phyloP scores from a whole-genome alignment of 2,797 vertebrate species.

The Merluccius polli region DNA sequence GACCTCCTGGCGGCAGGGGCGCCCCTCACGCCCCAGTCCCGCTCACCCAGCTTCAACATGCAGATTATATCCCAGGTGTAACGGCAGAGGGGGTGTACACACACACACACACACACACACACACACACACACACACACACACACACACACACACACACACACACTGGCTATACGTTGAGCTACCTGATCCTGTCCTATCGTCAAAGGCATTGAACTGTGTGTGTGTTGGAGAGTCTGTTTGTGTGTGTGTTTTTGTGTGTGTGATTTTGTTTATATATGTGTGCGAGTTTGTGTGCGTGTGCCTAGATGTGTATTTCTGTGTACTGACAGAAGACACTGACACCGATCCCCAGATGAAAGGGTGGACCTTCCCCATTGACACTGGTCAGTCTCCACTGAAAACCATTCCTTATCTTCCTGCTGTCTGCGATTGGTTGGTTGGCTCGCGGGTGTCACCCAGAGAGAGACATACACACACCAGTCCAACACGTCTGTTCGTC shows the following conservation, averaged over 20 bases:
- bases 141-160: too few species aligned
- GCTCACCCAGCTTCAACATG: slow-evolving; percentile 99
- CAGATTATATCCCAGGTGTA: slow-evolving; percentile 99
- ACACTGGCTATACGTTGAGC: neutral
- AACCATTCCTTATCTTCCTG: slow-evolving; percentile 22
- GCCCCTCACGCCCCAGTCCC: slow-evolving; percentile 92
- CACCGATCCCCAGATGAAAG: slow-evolving; percentile 14
- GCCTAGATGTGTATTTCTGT: neutral
- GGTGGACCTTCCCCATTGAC: slow-evolving; percentile 27
- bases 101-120: too few species aligned
- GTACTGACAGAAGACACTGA: slow-evolving; percentile 3
- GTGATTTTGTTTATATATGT: neutral
- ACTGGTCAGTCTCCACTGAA: slow-evolving; percentile 35
- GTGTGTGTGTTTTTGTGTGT: slow-evolving; percentile 15
- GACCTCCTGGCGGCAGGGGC: slow-evolving; percentile 85
- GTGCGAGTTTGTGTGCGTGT: slow-evolving; percentile 19
- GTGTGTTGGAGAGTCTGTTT: neutral
- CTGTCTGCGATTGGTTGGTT: slow-evolving; percentile 22
- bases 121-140: too few species aligned
- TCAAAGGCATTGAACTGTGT: neutral
- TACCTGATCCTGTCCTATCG: neutral
- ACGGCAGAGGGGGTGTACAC: slow-evolving; percentile 24
- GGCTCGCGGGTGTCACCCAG: slow-evolving; percentile 11
- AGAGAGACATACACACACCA: slow-evolving; percentile 8
- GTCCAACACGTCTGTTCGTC: neutral